phyloP scores from a whole-genome alignment of 2,797 vertebrate genomes.

The Malurus leucopterus region DNA sequence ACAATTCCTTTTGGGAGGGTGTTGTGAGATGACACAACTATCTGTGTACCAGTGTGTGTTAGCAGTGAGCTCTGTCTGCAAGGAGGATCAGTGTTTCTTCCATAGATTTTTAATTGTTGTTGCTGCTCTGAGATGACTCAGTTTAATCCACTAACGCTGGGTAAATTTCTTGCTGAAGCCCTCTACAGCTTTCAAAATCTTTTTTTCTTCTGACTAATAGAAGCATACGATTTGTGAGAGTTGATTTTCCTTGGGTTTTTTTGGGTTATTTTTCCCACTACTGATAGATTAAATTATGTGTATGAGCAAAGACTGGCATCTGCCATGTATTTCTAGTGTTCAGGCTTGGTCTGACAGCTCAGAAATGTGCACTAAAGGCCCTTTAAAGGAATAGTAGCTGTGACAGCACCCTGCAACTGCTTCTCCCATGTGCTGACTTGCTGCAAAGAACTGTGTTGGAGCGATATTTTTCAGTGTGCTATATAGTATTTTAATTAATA shows the following conservation, averaged over 20 bases:
- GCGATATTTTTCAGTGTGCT: background rate
- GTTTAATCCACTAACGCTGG: background rate
- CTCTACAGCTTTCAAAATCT: background rate
- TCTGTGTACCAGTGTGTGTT: background rate
- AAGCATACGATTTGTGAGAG: background rate
- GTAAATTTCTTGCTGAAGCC: background rate
- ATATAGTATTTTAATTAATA: background rate
- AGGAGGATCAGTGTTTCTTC: background rate
- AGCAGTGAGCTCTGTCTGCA: background rate
- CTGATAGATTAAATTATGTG: background rate
- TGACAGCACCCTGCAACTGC: background rate
- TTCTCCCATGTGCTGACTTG: background rate
- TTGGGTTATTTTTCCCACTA: background rate
- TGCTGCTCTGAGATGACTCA: background rate
- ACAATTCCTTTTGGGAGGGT: background rate
- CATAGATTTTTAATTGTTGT: background rate
- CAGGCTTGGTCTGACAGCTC: background rate
- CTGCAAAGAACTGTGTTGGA: background rate
- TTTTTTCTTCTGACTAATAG: background rate
- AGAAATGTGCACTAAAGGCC: background rate
- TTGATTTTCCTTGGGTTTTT: background rate
- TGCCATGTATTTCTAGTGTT: background rate
- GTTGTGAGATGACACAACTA: accelerated
- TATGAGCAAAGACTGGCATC: background rate
- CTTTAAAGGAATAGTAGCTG: background rate